Conservation (phyloP, 2,113 vertebrate species). For the Balaenoptera acutorostrata region DNA sequence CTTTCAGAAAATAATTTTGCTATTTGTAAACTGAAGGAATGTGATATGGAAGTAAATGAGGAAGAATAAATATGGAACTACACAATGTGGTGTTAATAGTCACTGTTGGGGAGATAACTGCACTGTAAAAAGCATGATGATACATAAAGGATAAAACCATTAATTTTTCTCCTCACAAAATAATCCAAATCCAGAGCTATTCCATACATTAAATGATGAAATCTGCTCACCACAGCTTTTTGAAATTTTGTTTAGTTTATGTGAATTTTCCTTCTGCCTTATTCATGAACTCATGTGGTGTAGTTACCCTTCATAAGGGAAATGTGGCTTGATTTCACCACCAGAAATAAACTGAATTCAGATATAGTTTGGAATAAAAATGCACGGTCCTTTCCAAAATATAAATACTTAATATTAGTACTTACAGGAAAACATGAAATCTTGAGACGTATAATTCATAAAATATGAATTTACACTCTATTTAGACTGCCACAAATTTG, state of each 20-base stretch:
- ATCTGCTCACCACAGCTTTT: slow-evolving; percentile 10
- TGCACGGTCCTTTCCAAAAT: neutral
- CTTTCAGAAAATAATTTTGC: slow-evolving; percentile 58
- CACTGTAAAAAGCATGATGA: neutral
- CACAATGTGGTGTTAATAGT: neutral
- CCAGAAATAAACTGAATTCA: slow-evolving; percentile 33
- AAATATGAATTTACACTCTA: neutral
- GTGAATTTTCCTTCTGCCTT: slow-evolving; percentile 32
- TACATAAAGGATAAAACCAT: neutral
- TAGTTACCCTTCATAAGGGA: neutral
- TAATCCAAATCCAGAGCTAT: slow-evolving; percentile 18
- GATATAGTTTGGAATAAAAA: neutral
- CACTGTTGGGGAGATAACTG: neutral
- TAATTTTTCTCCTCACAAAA: slow-evolving; percentile 6
- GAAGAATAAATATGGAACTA: neutral
- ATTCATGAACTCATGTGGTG: slow-evolving; percentile 29
- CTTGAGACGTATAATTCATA: neutral
- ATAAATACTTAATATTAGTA: neutral
- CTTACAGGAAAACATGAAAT: neutral
- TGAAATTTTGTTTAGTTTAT: slow-evolving; percentile 29
- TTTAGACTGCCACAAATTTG: neutral
- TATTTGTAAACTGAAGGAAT: slow-evolving; percentile 55
- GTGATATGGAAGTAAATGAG: slow-evolving; percentile 35
- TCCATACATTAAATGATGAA: slow-evolving; percentile 10
- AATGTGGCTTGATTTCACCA: neutral